phyloP scores from a whole-genome alignment of 2,888 invertebrate species.

The Panorpa germanica region DNA sequence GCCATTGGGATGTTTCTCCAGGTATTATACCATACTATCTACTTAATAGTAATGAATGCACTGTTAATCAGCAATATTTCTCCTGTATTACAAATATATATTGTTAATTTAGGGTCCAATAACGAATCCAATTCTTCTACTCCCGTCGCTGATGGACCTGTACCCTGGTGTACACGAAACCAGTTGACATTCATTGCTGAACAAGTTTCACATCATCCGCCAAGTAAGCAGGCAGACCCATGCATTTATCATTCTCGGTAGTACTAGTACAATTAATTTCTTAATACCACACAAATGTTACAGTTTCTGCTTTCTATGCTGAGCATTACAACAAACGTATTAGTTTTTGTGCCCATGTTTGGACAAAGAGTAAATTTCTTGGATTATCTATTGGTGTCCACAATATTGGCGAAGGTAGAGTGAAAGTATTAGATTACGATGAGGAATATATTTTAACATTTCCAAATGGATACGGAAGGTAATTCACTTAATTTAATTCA shows the following conservation, averaged over 20 bases:
- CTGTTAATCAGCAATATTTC: not conserved
- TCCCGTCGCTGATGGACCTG: constrained; percentile 57
- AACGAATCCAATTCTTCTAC: no score
- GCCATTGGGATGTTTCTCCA: constrained; percentile 61
- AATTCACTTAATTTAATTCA: constrained; percentile 11
- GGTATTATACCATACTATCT: constrained; percentile 15
- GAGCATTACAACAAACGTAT: constrained; percentile 85
- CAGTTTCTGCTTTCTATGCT: constrained; percentile 97
- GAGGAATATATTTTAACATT: constrained; percentile 94
- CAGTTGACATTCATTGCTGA: constrained; percentile 92
- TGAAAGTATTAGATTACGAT: constrained; percentile 74
- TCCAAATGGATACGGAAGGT: constrained; percentile 95
- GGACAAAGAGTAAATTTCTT: constrained; percentile 98
- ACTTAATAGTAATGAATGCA: constrained; percentile 1
- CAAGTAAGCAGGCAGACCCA: constrained; percentile 36
- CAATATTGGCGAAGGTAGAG: constrained; percentile 86
- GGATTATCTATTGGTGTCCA: constrained; percentile 95
- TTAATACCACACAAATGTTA: constrained; percentile 14
- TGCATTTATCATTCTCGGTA: no score
- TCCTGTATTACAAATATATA: not conserved
- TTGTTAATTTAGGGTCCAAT: not conserved
- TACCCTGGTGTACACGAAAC: constrained; percentile 76
- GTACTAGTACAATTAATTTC: not conserved
- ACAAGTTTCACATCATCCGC: constrained; percentile 98
- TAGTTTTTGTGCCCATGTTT: constrained; percentile 87